A percentile compares a stretch with the other conserved stretches of the same genome.
Conservation (phyloP, 1,140 invertebrate genomes). For the Caerostris darwini region DNA sequence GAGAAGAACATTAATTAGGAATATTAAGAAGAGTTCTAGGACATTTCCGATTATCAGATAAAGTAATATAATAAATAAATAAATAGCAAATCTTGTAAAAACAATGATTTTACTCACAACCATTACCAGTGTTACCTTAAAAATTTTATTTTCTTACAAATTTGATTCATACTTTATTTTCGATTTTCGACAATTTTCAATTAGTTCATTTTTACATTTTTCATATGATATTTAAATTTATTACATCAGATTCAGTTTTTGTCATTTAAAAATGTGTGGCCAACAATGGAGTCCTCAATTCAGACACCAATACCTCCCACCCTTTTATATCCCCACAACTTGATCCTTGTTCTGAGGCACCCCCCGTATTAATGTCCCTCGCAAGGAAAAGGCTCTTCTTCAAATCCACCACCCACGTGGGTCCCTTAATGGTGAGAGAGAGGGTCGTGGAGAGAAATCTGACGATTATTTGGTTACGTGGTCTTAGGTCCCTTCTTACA, state of each 20-base stretch:
- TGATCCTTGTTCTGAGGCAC: background rate
- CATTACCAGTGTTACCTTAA: too few species aligned
- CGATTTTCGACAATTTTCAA: too few species aligned
- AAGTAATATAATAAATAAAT: too few species aligned
- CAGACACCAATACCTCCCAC: background rate
- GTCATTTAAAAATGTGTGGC: background rate
- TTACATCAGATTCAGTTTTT: background rate
- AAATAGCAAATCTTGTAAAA: too few species aligned
- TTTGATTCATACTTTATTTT: too few species aligned
- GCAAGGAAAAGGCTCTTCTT: background rate
- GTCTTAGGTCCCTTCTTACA: background rate
- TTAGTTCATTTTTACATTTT: too few species aligned
- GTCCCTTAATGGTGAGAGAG: background rate
- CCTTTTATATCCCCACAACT: background rate
- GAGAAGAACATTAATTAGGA: too few species aligned
- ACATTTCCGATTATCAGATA: too few species aligned
- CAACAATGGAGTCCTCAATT: background rate
- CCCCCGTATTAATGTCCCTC: background rate
- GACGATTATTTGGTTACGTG: constrained; percentile 43
- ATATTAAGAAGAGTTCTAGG: too few species aligned
- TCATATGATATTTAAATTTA: too few species aligned
- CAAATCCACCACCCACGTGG: background rate
- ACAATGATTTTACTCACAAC: too few species aligned
- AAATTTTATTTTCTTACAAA: too few species aligned
- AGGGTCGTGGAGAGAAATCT: constrained; percentile 30